These are phyloP conservation scores for Caloenas nicobarica DNA, from an alignment of 2,113 vertebrate species.

Conservation along the genomic window DNA sequence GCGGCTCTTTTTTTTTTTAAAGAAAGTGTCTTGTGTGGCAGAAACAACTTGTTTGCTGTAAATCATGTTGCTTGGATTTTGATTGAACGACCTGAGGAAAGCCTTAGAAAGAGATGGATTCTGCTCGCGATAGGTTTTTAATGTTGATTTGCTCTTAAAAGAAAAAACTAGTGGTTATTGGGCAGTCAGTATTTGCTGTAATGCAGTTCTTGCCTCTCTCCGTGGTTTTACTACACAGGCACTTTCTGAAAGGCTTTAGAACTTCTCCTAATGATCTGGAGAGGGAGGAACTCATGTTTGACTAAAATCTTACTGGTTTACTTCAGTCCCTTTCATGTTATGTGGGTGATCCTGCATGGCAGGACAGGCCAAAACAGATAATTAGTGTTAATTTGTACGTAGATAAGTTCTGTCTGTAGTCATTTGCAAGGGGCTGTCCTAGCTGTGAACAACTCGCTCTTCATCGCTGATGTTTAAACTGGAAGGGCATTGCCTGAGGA, in stretches of 20 bases:
- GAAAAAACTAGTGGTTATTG: neutral
- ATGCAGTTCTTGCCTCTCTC: neutral
- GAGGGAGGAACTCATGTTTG: neutral
- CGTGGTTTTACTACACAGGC: neutral
- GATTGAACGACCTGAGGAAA: neutral
- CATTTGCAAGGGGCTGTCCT: neutral
- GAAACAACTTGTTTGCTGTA: neutral
- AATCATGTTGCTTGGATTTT: neutral
- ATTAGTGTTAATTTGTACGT: neutral
- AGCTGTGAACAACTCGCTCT: neutral
- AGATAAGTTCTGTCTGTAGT: neutral
- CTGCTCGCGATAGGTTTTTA: neutral
- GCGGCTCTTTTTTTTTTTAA: neutral
- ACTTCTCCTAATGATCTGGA: neutral
- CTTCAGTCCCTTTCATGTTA: neutral
- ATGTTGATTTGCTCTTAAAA: neutral
- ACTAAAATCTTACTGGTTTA: neutral
- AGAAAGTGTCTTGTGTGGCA: neutral
- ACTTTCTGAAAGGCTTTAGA: neutral
- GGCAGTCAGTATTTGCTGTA: neutral
- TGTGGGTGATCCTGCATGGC: neutral
- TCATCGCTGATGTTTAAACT: neutral
- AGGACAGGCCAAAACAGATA: neutral
- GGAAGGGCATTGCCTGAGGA: neutral
- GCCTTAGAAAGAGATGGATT: neutral